These are phyloP conservation scores for Ophiothrix spiculata DNA, from an alignment of 35 echinoderm and acorn worm genomes.

Conservation along the genomic window DNA sequence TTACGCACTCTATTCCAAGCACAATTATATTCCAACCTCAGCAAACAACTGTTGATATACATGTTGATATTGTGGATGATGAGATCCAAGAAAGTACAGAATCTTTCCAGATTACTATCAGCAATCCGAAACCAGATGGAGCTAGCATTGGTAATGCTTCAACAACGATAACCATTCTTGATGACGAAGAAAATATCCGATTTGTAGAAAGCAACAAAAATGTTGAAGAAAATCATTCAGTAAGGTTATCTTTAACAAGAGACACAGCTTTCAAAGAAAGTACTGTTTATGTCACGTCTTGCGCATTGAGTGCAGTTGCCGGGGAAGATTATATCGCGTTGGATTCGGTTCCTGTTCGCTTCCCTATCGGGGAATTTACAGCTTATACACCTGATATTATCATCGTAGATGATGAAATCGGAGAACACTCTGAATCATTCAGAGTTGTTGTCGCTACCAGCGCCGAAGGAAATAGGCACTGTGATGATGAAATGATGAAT, in stretches of 20 bases:
- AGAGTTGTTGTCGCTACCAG: background rate
- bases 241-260: background rate
- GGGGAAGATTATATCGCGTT: background rate
- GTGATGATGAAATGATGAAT: background rate
- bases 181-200: background rate
- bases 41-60: background rate
- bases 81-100: background rate
- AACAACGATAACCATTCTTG: background rate
- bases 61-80: background rate
- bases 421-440: background rate
- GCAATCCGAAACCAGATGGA: background rate
- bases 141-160: background rate
- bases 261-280: background rate
- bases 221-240: background rate
- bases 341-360: background rate
- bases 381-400: background rate
- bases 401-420: background rate
- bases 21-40: background rate
- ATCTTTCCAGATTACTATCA: background rate
- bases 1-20: background rate
- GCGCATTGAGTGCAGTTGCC: background rate
- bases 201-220: background rate
- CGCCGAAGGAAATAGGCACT: background rate
- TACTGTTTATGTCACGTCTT: background rate
- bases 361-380: background rate